Conservation (phyloP, 2,888 invertebrate species). For the Creontiades dilutus region DNA sequence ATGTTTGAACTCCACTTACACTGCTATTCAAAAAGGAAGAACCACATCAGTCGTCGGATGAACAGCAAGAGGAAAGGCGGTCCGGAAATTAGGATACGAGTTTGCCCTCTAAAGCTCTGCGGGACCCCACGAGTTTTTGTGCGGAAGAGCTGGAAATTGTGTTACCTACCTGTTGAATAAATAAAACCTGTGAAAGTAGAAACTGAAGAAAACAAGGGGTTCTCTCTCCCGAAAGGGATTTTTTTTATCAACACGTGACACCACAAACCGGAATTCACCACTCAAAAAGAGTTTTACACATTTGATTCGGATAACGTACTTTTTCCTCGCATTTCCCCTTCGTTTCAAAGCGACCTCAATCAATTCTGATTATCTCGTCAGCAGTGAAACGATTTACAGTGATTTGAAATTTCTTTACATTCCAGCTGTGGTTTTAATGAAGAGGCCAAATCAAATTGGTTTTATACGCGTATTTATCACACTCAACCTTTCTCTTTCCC, state of each 20-base stretch:
- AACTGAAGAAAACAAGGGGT: not conserved
- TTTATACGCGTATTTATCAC: no score
- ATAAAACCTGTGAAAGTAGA: conserved; percentile 15
- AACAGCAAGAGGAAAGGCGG: not conserved
- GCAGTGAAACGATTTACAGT: not conserved
- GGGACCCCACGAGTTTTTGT: not conserved
- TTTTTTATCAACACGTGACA: not conserved
- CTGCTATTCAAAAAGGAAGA: not conserved
- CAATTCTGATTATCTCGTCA: not conserved
- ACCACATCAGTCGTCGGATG: not conserved
- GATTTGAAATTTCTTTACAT: not conserved
- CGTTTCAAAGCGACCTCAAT: not conserved
- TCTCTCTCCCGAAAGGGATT: not conserved
- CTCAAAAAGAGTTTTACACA: not conserved
- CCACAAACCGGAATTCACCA: not conserved
- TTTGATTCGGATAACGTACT: not conserved
- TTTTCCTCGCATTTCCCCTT: not conserved
- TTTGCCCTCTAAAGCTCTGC: not conserved
- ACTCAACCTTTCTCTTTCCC: no score
- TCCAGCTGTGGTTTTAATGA: not conserved
- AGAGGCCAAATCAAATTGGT: no score
- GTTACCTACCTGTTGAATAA: conserved; percentile 18
- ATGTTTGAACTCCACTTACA: no score
- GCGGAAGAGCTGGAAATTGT: not conserved
- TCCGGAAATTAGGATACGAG: not conserved